Conservation (phyloP, 1,140 invertebrate species). For the Drosophila dunni region DNA sequence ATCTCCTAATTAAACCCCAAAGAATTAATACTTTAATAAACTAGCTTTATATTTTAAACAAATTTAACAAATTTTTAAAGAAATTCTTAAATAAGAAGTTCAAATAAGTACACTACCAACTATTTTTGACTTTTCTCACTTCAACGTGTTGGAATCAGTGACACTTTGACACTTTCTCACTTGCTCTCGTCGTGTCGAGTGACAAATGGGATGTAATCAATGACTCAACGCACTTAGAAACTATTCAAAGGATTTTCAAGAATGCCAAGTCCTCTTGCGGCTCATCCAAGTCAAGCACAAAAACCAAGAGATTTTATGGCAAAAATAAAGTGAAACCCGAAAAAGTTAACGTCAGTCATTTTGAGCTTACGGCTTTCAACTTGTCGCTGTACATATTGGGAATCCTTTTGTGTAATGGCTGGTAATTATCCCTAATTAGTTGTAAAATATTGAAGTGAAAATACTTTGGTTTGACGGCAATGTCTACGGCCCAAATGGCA, state of each 20-base stretch:
- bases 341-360: constrained; percentile 19
- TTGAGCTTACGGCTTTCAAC: constrained; percentile 55
- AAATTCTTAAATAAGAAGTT: neutral
- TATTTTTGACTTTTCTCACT: neutral
- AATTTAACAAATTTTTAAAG: neutral
- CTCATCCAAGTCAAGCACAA: constrained; percentile 4
- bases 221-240: constrained; percentile 1
- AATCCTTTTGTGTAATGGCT: constrained; percentile 68
- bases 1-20: no score
- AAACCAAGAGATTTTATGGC: constrained; percentile 5
- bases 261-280: constrained; percentile 5
- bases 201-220: constrained; percentile 15
- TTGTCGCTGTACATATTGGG: constrained; percentile 41
- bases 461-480: constrained; percentile 47
- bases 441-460: constrained; percentile 80
- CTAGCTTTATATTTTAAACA: no score
- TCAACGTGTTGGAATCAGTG: neutral
- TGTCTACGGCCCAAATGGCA: constrained; percentile 14
- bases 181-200: constrained; percentile 19
- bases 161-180: constrained; percentile 31
- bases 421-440: constrained; percentile 81
- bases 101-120: neutral
- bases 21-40: no score
- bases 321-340: constrained; percentile 4
- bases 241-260: constrained; percentile 27